Conservation (phyloP, 1,140 invertebrate genomes). For the Cyclina sinensis region DNA sequence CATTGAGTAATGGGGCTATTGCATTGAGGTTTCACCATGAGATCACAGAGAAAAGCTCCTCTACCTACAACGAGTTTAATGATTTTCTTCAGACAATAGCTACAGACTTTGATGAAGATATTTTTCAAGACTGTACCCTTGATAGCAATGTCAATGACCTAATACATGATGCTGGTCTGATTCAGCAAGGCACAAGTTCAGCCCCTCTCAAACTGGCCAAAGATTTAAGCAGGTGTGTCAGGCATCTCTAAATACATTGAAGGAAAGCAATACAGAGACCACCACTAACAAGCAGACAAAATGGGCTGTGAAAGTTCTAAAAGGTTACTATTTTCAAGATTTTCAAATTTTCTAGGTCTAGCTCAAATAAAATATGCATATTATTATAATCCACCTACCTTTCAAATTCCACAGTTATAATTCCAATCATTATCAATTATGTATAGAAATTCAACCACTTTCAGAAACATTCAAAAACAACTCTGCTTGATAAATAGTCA, state of each 20-base stretch:
- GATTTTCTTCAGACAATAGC: not conserved
- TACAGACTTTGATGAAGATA: not conserved
- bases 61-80: not conserved
- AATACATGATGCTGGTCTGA: not conserved
- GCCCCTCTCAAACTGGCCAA: not conserved
- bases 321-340: not conserved
- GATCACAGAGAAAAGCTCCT: not conserved
- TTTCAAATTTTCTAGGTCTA: not conserved
- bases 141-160: too few relatives aligned
- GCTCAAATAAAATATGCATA: not conserved
- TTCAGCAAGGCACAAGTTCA: not conserved
- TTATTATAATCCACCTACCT: not conserved
- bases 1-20: not conserved
- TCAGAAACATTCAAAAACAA: not conserved
- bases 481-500: too few relatives aligned
- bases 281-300: conserved; percentile 20
- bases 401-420: not conserved
- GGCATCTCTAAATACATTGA: not conserved
- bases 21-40: not conserved
- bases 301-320: conserved; percentile 21
- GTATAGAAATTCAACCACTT: not conserved
- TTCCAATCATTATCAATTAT: not conserved
- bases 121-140: conserved; percentile 12
- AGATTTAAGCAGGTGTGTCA: not conserved
- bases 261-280: not conserved